phyloP scores from a whole-genome alignment of 2,113 vertebrate genomes.

The Esox niger region DNA sequence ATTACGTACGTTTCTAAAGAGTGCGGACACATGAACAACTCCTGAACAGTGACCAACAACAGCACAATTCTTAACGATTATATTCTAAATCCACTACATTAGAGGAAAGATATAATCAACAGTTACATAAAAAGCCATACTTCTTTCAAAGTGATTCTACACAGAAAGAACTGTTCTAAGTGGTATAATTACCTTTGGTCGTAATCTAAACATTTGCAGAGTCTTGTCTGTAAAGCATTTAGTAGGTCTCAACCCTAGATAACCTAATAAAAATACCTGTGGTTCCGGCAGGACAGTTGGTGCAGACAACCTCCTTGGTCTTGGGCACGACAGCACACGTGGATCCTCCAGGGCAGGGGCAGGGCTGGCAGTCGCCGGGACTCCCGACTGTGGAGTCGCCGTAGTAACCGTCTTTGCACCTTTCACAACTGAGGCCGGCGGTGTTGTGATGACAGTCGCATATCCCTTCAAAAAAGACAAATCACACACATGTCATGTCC shows the following conservation, averaged over 20 bases:
- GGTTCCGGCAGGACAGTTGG: slow-evolving; percentile 89
- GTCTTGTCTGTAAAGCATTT: not conserved
- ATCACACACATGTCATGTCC: slow-evolving; percentile 1
- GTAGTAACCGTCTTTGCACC: slow-evolving; percentile 87
- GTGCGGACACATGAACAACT: too few relatives aligned
- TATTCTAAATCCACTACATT: too few relatives aligned
- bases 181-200: not conserved
- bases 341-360: slow-evolving; percentile 84
- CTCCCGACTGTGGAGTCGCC: slow-evolving; percentile 84
- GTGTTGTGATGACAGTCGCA: slow-evolving; percentile 87
- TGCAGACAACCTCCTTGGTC: slow-evolving; percentile 92
- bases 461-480: slow-evolving; percentile 57
- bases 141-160: too few relatives aligned
- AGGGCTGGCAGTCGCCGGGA: slow-evolving; percentile 79
- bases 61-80: too few relatives aligned
- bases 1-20: too few relatives aligned
- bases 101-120: too few relatives aligned
- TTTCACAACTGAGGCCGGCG: slow-evolving; percentile 86
- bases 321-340: slow-evolving; percentile 87
- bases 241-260: not conserved
- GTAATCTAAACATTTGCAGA: not conserved
- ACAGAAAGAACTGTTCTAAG: too few relatives aligned
- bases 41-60: too few relatives aligned
- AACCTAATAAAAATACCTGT: slow-evolving; percentile 73
- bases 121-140: too few relatives aligned